Conservation (phyloP, 2,888 invertebrate genomes). For the Agrilus mali region DNA sequence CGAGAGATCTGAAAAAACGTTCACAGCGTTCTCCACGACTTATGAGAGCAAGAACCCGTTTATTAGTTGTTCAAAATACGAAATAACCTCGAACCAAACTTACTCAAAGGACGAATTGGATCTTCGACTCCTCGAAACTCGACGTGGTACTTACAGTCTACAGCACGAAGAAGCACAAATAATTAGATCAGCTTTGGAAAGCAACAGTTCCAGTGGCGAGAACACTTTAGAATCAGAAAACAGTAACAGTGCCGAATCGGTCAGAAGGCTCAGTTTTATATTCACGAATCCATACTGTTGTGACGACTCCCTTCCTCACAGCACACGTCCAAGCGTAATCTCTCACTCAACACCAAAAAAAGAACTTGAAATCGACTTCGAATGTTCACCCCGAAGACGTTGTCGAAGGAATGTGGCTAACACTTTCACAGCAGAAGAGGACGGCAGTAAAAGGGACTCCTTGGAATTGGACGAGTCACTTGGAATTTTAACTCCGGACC, state of each 20-base stretch:
- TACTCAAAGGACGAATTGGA: background rate
- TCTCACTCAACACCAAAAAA: background rate
- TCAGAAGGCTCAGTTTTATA: background rate
- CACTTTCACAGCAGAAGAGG: slow-evolving; percentile 16
- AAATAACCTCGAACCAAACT: background rate
- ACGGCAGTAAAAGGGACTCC: slow-evolving; percentile 56
- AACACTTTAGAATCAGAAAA: too few species aligned
- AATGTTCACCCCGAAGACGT: slow-evolving; percentile 8
- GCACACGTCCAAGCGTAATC: background rate
- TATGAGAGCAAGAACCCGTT: background rate
- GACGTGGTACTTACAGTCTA: too few species aligned
- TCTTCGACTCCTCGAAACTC: too few species aligned
- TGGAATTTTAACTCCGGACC: slow-evolving; percentile 79
- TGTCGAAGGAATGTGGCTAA: slow-evolving; percentile 2
- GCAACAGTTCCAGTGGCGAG: background rate
- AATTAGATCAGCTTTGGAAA: slow-evolving; percentile 4
- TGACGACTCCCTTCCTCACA: background rate
- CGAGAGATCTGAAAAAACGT: background rate
- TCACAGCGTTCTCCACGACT: background rate
- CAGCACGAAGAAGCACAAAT: background rate
- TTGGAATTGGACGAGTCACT: slow-evolving; percentile 71
- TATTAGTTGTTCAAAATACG: background rate
- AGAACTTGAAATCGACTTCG: slow-evolving; percentile 1
- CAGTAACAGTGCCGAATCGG: background rate
- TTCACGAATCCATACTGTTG: background rate